phyloP scores from a whole-genome alignment of 2,888 invertebrate species.

The Endotricha flammealis region DNA sequence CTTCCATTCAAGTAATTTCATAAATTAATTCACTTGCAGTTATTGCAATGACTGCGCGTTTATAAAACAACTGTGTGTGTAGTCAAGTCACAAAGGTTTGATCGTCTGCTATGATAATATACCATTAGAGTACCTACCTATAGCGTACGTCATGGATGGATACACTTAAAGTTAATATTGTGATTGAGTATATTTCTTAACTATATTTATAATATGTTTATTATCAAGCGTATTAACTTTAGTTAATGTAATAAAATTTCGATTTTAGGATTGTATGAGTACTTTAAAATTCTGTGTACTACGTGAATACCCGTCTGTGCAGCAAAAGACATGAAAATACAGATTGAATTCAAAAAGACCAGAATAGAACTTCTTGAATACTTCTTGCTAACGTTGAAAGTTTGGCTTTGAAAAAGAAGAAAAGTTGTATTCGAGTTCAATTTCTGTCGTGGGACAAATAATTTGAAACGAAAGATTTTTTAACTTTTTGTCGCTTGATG shows the following conservation, averaged over 20 bases:
- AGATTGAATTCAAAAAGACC: constrained; percentile 3
- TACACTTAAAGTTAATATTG: no score
- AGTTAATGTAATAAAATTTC: no score
- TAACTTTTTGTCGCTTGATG: background rate
- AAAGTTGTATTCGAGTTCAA: constrained; percentile 8
- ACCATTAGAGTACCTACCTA: no score
- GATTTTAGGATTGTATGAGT: no score
- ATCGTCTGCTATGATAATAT: no score
- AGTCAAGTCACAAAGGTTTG: no score
- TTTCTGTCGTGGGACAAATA: constrained; percentile 7
- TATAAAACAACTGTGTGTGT: constrained; percentile 12
- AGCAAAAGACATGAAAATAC: constrained; percentile 3
- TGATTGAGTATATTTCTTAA: no score
- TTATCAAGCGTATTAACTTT: no score
- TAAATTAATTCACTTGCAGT: background rate
- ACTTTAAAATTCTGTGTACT: no score
- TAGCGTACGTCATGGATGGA: no score
- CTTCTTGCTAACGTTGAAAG: constrained; percentile 3
- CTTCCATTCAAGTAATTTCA: constrained; percentile 6
- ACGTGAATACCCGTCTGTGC: background rate
- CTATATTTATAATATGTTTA: no score
- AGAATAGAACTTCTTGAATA: constrained; percentile 6
- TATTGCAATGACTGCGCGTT: background rate
- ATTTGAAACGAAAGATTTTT: constrained; percentile 6
- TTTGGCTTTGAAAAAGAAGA: constrained; percentile 4